Conservation (phyloP, 2,113 vertebrate genomes). For the Nesoenas mayeri region DNA sequence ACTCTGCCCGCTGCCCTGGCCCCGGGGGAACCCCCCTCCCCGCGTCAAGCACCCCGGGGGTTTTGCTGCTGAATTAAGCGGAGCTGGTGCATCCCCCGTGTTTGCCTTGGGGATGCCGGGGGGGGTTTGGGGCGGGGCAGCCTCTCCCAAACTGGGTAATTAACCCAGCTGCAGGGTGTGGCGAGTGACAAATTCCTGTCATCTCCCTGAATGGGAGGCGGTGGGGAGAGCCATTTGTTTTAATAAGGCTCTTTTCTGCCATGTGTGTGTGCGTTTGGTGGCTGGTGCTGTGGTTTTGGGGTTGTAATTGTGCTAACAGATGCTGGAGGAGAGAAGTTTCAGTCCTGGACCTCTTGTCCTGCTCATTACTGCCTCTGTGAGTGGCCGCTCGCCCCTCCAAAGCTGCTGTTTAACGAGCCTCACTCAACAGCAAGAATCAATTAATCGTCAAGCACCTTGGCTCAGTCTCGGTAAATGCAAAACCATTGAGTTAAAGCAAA, state of each 20-base stretch:
- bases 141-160: neutral
- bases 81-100: neutral
- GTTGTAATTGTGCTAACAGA: neutral
- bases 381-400: conserved; percentile 2
- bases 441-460: conserved; percentile 7
- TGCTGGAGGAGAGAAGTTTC: conserved; percentile 8
- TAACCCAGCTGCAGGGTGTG: conserved; percentile 38
- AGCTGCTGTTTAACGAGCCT: conserved; percentile 46
- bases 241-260: neutral
- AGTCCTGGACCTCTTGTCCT: neutral
- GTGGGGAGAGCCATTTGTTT: neutral
- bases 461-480: neutral
- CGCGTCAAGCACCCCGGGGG: neutral
- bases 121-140: conserved; percentile 7
- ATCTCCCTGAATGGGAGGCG: neutral
- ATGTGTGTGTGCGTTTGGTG: rapidly evolving
- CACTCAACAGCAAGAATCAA: conserved; percentile 4
- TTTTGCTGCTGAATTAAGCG: neutral
- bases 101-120: too few relatives aligned
- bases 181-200: neutral
- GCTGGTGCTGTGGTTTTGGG: neutral
- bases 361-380: neutral
- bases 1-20: neutral
- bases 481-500: neutral
- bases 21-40: neutral